Conservation (phyloP, 2,888 invertebrate species). For the Pyrrhosoma nymphula region DNA sequence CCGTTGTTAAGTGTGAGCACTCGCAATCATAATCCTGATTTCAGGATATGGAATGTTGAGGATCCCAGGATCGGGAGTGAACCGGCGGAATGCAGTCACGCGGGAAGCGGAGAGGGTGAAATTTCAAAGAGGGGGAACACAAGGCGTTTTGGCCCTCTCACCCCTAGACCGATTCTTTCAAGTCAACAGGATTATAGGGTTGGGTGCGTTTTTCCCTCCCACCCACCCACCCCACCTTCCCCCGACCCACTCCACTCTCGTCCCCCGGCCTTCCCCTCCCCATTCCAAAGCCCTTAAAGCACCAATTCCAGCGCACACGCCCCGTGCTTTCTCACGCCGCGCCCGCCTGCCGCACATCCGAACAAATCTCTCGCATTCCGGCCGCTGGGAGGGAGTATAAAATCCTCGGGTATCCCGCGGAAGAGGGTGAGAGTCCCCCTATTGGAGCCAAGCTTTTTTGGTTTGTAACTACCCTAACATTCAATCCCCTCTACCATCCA, state of each 20-base stretch:
- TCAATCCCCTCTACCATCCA: too few species aligned
- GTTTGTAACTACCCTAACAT: too few species aligned
- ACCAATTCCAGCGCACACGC: too few species aligned
- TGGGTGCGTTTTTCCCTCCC: background rate
- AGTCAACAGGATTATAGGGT: constrained; percentile 5
- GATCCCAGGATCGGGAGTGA: background rate
- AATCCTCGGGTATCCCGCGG: too few species aligned
- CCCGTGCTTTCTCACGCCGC: too few species aligned
- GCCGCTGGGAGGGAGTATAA: too few species aligned
- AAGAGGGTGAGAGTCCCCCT: too few species aligned
- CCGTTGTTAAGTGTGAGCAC: background rate
- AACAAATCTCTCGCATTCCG: too few species aligned
- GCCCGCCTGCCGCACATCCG: too few species aligned
- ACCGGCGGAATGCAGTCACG: background rate
- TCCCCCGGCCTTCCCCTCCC: background rate
- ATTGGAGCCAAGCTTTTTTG: too few species aligned
- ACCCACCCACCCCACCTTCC: too few species aligned
- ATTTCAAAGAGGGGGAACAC: background rate
- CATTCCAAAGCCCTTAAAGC: background rate
- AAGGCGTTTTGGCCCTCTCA: background rate
- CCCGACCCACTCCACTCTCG: background rate
- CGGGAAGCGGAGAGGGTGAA: background rate
- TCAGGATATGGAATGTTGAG: background rate
- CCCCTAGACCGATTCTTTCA: background rate
- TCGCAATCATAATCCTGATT: background rate